A percentile compares a stretch with the other conserved stretches of the same genome.
Evolutionary conservation across 2,113 vertebrate species (phyloP).

Genomic region (Malurus cyaneus): DNA sequence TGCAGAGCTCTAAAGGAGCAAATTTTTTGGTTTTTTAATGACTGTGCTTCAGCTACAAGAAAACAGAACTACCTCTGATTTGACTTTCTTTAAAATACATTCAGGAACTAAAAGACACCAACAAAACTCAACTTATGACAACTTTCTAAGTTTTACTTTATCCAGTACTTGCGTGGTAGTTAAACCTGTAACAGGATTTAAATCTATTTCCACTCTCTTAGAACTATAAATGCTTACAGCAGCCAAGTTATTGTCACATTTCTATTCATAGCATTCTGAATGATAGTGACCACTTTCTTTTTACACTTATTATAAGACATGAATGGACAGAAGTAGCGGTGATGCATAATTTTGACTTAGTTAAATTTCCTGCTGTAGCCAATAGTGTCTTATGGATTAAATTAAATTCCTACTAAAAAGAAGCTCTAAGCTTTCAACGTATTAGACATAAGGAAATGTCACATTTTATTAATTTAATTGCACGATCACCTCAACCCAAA

Average conservation of each 20-base stretch:
- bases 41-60: not conserved
- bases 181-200: not conserved
- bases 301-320: not conserved
- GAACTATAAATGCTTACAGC: not conserved
- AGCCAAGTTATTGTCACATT: not conserved
- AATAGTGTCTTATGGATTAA: not conserved
- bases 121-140: not conserved
- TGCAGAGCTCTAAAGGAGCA: not conserved
- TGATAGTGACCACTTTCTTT: not conserved
- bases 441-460: not conserved
- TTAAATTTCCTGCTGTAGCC: not conserved
- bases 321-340: not conserved
- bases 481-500: not conserved
- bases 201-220: not conserved
- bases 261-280: not conserved
- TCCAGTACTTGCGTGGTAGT: not conserved
- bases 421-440: not conserved
- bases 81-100: not conserved
- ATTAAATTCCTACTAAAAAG: not conserved
- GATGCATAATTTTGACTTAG: not conserved
- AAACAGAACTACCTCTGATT: not conserved
- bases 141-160: not conserved
- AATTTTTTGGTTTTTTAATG: not conserved
- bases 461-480: not conserved
- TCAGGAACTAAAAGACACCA: not conserved